phyloP scores from a whole-genome alignment of 2,113 vertebrate species.

The Alexandromys fortis region DNA sequence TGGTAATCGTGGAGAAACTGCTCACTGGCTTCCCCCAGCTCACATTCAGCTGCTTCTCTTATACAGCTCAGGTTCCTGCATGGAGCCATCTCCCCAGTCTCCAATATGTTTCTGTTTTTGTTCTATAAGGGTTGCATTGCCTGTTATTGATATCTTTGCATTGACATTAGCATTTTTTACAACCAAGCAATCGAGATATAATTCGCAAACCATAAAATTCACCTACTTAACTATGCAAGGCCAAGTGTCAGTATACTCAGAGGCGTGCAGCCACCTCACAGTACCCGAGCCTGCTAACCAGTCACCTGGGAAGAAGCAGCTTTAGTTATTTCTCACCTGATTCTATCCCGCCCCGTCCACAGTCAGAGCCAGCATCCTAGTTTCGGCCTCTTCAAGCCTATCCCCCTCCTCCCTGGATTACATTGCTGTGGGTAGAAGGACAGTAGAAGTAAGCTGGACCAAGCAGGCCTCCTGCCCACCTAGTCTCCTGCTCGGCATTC shows the following conservation, averaged over 20 bases:
- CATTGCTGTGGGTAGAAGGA: too few relatives aligned
- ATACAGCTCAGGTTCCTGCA: not conserved
- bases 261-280: not conserved
- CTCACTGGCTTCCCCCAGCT: not conserved
- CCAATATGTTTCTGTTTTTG: not conserved
- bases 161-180: fast-evolving
- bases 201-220: not conserved
- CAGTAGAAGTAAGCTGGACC: not conserved
- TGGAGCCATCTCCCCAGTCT: not conserved
- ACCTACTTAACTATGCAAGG: not conserved
- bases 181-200: not conserved
- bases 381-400: not conserved
- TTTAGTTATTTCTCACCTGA: not conserved
- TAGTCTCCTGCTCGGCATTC: fast-evolving
- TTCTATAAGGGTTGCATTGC: not conserved
- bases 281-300: not conserved
- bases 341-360: too few relatives aligned
- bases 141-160: not conserved
- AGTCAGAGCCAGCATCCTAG: not conserved
- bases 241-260: not conserved
- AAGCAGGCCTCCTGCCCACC: fast-evolving
- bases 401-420: not conserved
- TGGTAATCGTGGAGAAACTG: not conserved
- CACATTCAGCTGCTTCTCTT: not conserved
- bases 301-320: not conserved